Base-by-base conservation (phyloP, 2,888 invertebrate genomes). In the Alentia gelatinosa region DNA sequence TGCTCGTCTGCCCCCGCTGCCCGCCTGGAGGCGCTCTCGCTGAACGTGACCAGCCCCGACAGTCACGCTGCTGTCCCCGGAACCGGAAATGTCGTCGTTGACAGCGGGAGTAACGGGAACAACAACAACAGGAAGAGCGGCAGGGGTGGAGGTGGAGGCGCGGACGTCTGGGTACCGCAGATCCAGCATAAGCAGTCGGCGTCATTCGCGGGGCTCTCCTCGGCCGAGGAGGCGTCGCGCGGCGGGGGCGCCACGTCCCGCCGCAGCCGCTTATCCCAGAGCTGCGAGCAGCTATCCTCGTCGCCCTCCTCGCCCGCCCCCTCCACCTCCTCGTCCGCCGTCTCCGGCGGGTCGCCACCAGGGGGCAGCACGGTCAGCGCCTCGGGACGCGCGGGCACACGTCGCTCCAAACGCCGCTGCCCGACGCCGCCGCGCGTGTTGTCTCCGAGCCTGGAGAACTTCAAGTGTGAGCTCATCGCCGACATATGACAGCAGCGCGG, bases 371-470 rank as follows among this genome's bases (percentile, higher is more conserved):
- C 3, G 4, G 39, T 19, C 15, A 39, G 88, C 42, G 26, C 19
- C 5, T 19, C 3, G 4, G 39, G 23, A 26, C 68, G 88, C 42
- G 26, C 19, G 15, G 39, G 26, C 26, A 88, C 30, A 5, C 63
- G 88, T 5, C 35, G 47, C 37, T 39, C 90, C 1, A 63, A 89
- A 50, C 89, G 84, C n/a, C 83, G 93, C 37, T 92, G 93, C 74
- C 92, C 91, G 15, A 93, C 93, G 15, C 93, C 93, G 19, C 93
- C 93, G 12, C 39, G 92, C n/a, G 91, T 93, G 0, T 83, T 92
- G 23, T 92, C 92, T n/a, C 93, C 93, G 1, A 91, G 89, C 37
- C 39, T 91, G 30, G 92, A 92, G 30, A 84, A 89, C 33, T 42
- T 91, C 89, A 89, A 89, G 23, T 90, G 90, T 39, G 91, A 91